A percentile compares a stretch with the other conserved stretches of the same genome.
These are phyloP conservation scores for Drosophila kohkoa DNA, from an alignment of 1,140 invertebrate species.

Conservation along the genomic window DNA sequence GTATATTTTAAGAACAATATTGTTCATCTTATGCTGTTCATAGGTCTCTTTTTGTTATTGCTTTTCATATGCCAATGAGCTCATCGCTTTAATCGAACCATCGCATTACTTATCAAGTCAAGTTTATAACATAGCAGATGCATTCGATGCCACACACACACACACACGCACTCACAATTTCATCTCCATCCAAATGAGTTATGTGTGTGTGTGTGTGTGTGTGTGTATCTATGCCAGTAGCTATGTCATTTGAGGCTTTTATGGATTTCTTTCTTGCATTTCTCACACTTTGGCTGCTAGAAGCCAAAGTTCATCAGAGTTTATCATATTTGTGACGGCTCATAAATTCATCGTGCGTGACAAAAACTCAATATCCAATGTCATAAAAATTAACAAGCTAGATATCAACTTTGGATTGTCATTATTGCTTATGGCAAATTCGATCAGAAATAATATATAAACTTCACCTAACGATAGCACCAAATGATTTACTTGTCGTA, in stretches of 20 bases:
- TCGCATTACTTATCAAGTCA: conserved; percentile 21
- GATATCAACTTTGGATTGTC: neutral
- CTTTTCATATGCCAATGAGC: neutral
- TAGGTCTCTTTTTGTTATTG: neutral
- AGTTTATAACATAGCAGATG: conserved; percentile 16
- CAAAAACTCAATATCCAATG: conserved; percentile 11
- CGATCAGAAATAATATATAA: neutral
- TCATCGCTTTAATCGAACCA: neutral
- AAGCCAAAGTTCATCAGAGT: neutral
- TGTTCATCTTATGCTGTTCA: neutral
- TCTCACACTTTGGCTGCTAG: neutral
- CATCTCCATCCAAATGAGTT: conserved; percentile 5
- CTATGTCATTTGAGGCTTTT: conserved; percentile 8
- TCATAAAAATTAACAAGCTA: conserved; percentile 3
- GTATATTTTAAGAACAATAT: no score
- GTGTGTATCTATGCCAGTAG: conserved; percentile 2
- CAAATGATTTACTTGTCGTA: no score
- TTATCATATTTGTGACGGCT: conserved; percentile 11
- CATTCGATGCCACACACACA: conserved; percentile 4
- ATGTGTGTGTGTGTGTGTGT: neutral
- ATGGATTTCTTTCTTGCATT: conserved; percentile 15
- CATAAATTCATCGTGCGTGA: conserved; percentile 14
- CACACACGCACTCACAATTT: neutral
- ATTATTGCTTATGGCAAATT: neutral
- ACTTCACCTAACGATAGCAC: neutral